A percentile compares a stretch with the other conserved stretches of the same genome.
Evolutionary conservation across 2,888 invertebrate genomes (phyloP).

Genomic region (Parasteatoda lunata): DNA sequence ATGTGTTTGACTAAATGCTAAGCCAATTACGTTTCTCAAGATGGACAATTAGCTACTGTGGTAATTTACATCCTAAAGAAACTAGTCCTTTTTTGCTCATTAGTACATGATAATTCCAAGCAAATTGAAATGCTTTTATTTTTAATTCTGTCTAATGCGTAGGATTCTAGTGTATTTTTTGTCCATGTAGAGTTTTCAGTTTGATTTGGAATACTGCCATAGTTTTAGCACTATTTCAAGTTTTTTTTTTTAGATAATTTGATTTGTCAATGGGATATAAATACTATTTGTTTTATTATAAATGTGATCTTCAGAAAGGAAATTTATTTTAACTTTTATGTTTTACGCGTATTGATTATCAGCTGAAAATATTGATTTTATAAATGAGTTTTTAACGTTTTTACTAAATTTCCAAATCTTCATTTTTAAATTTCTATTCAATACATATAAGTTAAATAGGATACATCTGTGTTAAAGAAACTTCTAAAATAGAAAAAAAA

Average conservation of each 20-base stretch:
- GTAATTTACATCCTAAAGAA: constrained; percentile 42
- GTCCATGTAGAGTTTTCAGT: not conserved
- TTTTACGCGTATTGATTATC: too few species aligned
- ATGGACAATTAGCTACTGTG: constrained; percentile 52
- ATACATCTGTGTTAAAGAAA: too few species aligned
- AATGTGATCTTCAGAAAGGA: too few species aligned
- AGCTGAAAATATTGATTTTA: too few species aligned
- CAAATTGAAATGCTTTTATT: not conserved
- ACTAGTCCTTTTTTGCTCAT: constrained; percentile 50
- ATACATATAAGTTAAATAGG: too few species aligned
- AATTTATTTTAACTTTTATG: too few species aligned
- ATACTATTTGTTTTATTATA: too few species aligned
- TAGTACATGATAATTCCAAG: constrained; percentile 42
- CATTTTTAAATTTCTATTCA: too few species aligned
- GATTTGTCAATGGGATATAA: not conserved
- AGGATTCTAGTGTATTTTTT: constrained; percentile 10
- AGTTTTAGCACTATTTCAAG: not conserved
- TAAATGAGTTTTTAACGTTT: too few species aligned
- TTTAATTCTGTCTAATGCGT: too few species aligned
- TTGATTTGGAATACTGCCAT: not conserved
- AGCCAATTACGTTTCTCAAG: constrained; percentile 54
- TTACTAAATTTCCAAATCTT: too few species aligned
- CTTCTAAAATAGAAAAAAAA: too few species aligned
- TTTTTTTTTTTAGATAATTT: constrained; percentile 17
- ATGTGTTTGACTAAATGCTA: constrained; percentile 44